A percentile compares a stretch with the other conserved stretches of the same genome.
Evolutionary conservation across 2,888 invertebrate genomes (phyloP).

Genomic region (Pachydiplax longipennis): DNA sequence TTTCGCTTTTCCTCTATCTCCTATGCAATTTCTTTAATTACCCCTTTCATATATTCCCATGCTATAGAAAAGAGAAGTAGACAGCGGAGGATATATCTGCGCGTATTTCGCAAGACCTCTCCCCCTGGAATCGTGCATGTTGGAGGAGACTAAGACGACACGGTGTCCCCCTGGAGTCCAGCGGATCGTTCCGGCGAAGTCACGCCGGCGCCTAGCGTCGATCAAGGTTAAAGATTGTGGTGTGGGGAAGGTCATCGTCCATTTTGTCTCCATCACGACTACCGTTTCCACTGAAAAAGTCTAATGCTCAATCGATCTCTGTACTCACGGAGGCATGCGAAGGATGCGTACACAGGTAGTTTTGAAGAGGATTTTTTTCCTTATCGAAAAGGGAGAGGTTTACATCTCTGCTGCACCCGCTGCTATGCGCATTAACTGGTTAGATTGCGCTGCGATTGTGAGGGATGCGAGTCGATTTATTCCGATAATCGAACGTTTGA

Average conservation of each 20-base stretch:
- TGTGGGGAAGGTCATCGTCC: not conserved
- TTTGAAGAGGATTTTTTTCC: not conserved
- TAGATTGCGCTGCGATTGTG: not conserved
- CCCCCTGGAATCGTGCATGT: not conserved
- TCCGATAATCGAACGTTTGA: not conserved
- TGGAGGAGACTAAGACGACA: not conserved
- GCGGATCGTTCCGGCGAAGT: not conserved
- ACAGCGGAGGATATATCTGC: not conserved
- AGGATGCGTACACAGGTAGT: not conserved
- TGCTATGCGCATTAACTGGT: not conserved
- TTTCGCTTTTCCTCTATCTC: too few relatives aligned
- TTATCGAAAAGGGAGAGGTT: not conserved
- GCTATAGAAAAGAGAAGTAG: too few relatives aligned
- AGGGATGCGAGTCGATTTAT: not conserved
- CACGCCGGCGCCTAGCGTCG: not conserved
- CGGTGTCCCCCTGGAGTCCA: not conserved
- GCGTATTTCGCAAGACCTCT: not conserved
- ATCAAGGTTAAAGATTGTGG: not conserved
- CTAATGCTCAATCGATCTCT: not conserved
- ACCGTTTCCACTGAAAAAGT: not conserved
- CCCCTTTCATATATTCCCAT: too few relatives aligned
- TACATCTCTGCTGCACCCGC: not conserved
- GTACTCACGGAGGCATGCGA: not conserved
- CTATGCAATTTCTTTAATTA: too few relatives aligned
- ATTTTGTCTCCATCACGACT: not conserved